Conservation (phyloP, 2,113 vertebrate genomes). For the Rhinoptilus africanus region DNA sequence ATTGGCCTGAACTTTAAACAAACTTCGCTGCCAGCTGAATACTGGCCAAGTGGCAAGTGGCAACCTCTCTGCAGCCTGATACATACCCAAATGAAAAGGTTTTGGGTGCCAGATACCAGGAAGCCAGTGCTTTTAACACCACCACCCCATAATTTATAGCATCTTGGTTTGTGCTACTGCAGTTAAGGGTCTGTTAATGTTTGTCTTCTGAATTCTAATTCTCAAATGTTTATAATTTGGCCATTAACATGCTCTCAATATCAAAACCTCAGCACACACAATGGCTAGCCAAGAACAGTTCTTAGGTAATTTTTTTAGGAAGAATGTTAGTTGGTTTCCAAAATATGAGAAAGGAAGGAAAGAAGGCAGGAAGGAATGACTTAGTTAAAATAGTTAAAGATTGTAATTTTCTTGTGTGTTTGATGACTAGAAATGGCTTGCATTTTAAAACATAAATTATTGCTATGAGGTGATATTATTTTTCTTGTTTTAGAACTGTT, state of each 20-base stretch:
- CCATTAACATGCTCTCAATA: slow-evolving; percentile 54
- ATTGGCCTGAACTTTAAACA: slow-evolving; percentile 26
- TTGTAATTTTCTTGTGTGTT: slow-evolving; percentile 46
- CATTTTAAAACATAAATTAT: slow-evolving; percentile 19
- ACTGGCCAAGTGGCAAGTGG: slow-evolving; percentile 56
- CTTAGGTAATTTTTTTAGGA: slow-evolving; percentile 37
- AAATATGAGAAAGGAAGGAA: slow-evolving; percentile 62
- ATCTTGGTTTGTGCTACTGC: slow-evolving; percentile 45
- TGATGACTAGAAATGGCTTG: neutral
- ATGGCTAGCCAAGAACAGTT: slow-evolving; percentile 28
- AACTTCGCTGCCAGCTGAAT: slow-evolving; percentile 11
- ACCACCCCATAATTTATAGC: slow-evolving; percentile 70
- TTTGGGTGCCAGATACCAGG: slow-evolving; percentile 52
- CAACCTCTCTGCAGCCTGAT: slow-evolving; percentile 52
- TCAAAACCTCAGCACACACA: slow-evolving; percentile 37
- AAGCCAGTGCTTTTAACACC: slow-evolving; percentile 64
- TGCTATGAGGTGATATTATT: neutral
- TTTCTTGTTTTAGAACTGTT: neutral
- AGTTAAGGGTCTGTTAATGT: slow-evolving; percentile 46
- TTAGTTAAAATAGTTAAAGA: slow-evolving; percentile 53
- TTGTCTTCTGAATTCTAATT: slow-evolving; percentile 43
- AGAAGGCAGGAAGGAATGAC: slow-evolving; percentile 60
- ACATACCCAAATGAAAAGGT: slow-evolving; percentile 62
- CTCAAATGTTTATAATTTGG: slow-evolving; percentile 58
- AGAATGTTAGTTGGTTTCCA: slow-evolving; percentile 59